phyloP scores from a whole-genome alignment of 2,113 vertebrate genomes.

The Stictonetta naevosa region DNA sequence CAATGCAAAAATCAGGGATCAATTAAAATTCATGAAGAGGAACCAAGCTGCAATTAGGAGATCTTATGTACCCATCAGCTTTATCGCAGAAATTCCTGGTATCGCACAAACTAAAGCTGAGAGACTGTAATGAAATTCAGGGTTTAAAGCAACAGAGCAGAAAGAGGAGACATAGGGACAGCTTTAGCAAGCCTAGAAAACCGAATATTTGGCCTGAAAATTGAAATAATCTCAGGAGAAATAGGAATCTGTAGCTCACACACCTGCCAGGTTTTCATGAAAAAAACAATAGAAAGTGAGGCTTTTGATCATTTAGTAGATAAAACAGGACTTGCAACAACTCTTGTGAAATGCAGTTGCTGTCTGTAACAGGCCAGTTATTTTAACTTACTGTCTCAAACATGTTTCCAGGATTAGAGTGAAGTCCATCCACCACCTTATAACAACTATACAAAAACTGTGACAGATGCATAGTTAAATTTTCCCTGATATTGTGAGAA shows the following conservation, averaged over 20 bases:
- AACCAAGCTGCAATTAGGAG: background rate
- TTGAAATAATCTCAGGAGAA: background rate
- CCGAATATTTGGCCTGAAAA: background rate
- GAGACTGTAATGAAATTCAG: background rate
- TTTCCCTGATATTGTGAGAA: background rate
- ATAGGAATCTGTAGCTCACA: background rate
- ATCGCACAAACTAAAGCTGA: background rate
- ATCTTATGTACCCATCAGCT: background rate
- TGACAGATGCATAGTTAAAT: background rate
- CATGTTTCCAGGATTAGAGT: background rate
- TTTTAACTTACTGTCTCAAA: background rate
- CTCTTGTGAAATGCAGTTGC: background rate
- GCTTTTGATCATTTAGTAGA: background rate
- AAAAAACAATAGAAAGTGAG: background rate
- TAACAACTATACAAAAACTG: background rate
- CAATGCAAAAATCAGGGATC: background rate
- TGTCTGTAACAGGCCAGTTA: background rate
- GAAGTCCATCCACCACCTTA: background rate
- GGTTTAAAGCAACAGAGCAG: background rate
- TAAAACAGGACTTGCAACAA: background rate
- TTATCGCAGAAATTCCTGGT: background rate
- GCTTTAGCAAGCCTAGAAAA: background rate
- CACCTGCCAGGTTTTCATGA: background rate
- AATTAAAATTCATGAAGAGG: background rate
- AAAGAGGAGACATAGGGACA: background rate